These are phyloP conservation scores for Pogonocichla stellata DNA, from an alignment of 2,113 vertebrate genomes.

Conservation along the genomic window DNA sequence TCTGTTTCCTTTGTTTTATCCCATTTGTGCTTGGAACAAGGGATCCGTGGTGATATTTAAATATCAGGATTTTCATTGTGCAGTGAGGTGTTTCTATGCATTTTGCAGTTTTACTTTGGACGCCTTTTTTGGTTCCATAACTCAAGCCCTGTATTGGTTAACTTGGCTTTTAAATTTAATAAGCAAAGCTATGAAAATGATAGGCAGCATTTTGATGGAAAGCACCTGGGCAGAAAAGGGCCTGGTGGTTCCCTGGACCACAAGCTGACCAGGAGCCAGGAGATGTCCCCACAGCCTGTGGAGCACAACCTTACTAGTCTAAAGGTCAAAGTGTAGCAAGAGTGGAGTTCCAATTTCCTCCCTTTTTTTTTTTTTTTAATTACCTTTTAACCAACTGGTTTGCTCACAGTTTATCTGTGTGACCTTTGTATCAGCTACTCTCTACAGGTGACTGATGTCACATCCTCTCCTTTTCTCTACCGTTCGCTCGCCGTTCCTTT, in stretches of 20 bases:
- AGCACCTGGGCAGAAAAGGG: not conserved
- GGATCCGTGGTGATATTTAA: not conserved
- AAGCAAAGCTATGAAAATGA: not conserved
- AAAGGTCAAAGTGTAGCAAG: not conserved
- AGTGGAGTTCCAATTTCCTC: not conserved
- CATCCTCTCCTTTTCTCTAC: not conserved
- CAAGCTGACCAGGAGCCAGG: not conserved
- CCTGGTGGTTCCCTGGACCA: not conserved
- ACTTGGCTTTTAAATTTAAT: not conserved
- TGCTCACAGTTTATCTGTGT: not conserved
- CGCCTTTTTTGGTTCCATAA: not conserved
- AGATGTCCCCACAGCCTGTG: not conserved
- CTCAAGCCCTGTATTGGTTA: not conserved
- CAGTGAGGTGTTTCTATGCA: not conserved
- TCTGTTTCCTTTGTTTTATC: not conserved
- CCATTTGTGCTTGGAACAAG: not conserved
- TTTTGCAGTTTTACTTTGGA: not conserved
- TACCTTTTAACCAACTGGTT: not conserved
- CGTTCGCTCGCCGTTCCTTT: fast-evolving
- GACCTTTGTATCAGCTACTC: not conserved
- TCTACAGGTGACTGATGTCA: not conserved
- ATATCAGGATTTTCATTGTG: not conserved
- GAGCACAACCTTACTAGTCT: not conserved
- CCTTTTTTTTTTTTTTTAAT: not conserved
- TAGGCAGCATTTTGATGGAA: not conserved